Base-by-base conservation (phyloP, 2,888 invertebrate species). In the Heliconius hortense region DNA sequence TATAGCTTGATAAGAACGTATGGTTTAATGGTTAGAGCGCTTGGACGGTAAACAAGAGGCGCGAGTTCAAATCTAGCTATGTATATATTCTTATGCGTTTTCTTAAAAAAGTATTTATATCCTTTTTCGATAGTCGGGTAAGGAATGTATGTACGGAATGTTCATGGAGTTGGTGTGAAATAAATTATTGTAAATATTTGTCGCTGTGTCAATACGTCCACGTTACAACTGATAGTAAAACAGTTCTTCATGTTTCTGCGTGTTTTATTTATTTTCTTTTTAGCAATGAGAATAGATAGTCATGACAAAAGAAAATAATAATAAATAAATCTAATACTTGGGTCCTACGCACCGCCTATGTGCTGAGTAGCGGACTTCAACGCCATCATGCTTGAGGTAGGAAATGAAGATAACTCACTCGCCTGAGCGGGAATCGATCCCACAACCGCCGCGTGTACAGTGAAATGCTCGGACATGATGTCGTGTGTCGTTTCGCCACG, bases 161-260 rank as follows among this genome's bases (percentile, higher is more conserved):
- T 72, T 59, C 72, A 67, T 48, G 72, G 70, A 59, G 72, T 75
- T 75, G 81, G 78, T 78, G 80, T 82, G 82, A 84, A 84, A 84
- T 83, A 72, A 78, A 79, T 83, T 85, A 87, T 84, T 89, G 89
- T 91, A 90, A 88, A 90, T 90, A 90, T 89, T 89, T 88, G 86
- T 92, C 90, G 90, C 90, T 90, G 88, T 89, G 88, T 91, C 90
- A 84, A 92, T 83, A 93, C 93, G 93, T 93, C 93, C 93, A 92
- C 87, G 89, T 92, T 91, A 89, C 84, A 87, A 89, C 90, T 88
- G 87, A 92, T 91, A 92, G 89, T 91, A 92, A 90, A 90, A 89
- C 86, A 87, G 86, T 91, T 93, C 93, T 93, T 92, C 91, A 90
- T 93, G 92, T 93, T 93, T 76, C 71, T 71, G 39, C 77, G 80